These are phyloP conservation scores for Cygnus atratus DNA, from an alignment of 2,113 vertebrate genomes.

Conservation along the genomic window DNA sequence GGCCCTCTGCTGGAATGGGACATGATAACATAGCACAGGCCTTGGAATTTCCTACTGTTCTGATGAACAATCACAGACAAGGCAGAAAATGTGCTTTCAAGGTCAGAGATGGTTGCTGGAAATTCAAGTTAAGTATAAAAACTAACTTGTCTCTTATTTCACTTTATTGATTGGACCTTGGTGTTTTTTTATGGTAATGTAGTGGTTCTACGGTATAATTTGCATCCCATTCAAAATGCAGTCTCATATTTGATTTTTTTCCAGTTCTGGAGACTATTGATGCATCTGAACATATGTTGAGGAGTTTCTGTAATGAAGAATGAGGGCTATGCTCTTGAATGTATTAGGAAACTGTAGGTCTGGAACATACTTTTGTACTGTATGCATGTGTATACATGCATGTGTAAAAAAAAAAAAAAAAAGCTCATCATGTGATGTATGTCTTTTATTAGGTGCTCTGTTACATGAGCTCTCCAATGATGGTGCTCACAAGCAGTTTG, in stretches of 20 bases:
- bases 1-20: background rate
- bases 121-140: background rate
- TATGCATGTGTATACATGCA: background rate
- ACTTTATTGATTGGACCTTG: background rate
- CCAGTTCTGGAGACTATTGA: background rate
- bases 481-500: conserved; percentile 92
- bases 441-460: conserved; percentile 82
- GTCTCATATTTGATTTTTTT: background rate
- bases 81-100: background rate
- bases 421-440: background rate
- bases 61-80: background rate
- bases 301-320: background rate
- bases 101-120: background rate
- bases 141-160: background rate
- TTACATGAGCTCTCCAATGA: conserved; percentile 95
- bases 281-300: background rate
- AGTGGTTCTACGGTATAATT: background rate
- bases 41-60: background rate
- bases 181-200: background rate
- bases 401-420: background rate
- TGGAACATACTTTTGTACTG: background rate
- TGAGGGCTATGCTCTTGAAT: background rate
- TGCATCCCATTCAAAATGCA: background rate
- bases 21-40: background rate
- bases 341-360: background rate